A percentile compares a stretch with the other conserved stretches of the same genome.
Evolutionary conservation across 2,113 vertebrate species (phyloP).

Genomic region (Tor tambroides): DNA sequence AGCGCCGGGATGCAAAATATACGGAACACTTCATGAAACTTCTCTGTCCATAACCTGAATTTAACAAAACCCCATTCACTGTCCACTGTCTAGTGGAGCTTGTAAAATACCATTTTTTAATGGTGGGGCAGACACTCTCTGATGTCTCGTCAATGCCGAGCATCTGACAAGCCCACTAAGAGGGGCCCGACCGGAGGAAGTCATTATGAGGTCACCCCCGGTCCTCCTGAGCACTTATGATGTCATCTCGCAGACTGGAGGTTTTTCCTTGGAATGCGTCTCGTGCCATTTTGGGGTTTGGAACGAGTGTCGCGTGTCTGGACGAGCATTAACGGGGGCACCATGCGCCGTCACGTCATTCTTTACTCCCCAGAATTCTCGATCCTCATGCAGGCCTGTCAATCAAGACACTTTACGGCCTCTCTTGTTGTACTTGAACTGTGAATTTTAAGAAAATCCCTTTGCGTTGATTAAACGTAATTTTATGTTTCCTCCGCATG

Average conservation of each 20-base stretch:
- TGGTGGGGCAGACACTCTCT: conserved; percentile 38
- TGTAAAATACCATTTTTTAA: conserved; percentile 35
- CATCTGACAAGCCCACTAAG: conserved; percentile 24
- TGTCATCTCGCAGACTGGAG: conserved; percentile 8
- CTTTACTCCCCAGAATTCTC: neutral
- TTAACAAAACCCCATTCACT: conserved; percentile 46
- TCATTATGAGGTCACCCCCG: conserved; percentile 56
- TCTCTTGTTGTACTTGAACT: neutral
- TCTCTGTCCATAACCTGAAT: conserved; percentile 37
- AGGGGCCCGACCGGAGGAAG: conserved; percentile 48
- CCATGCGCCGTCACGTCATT: neutral
- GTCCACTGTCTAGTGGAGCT: conserved; percentile 35
- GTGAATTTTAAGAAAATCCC: conserved; percentile 30
- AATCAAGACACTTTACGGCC: conserved; percentile 8
- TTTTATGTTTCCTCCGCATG: conserved; percentile 47
- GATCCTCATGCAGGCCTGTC: neutral
- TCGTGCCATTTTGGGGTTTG: conserved; percentile 50
- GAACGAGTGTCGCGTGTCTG: conserved; percentile 38
- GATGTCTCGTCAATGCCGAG: conserved; percentile 38
- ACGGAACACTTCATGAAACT: conserved; percentile 45
- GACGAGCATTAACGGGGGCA: neutral
- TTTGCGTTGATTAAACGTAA: conserved; percentile 52
- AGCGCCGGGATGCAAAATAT: conserved; percentile 44
- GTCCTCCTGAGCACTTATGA: conserved; percentile 36
- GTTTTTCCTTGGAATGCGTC: conserved; percentile 37